Evolutionary conservation across 1,140 invertebrate species (phyloP), one percentile per base, ranked within the genome.

Genomic region (Telenomus remus): DNA sequence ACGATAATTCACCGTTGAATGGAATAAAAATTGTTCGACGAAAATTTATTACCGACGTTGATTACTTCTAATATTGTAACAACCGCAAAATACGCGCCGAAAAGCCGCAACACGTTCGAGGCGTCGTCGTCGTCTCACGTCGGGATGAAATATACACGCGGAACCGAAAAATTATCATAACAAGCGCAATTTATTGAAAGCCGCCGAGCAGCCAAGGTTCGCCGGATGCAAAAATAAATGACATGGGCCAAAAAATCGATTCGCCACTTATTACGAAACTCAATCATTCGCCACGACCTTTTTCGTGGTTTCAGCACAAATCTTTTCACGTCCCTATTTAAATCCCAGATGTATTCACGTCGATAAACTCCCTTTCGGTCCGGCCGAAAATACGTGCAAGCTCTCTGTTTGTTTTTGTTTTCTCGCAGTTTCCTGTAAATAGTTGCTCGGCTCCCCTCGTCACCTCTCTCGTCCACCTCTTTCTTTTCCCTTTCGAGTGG

Each of bases 351-450:
- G 50, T 64, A 71, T 64, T 71, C 68, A 53, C 59, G 51, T 57
- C 54, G 60, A 72, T 72, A 72, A 59, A 64, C 19, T 27, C 19
- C 69, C 54, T 54, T 65, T 72, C 54, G 59, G 19, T 64, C 19
- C 60, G 9, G 54, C 60, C 60, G 43, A 72, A 72, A 72, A 72
- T 72, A 72, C 54, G 60, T 34, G 12, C 34, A 6, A 27, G 35
- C 48, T 34, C 48, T 34, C 48, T 59, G 43, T 64, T 65, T 72
- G 69, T 72, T 72, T 72, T 72, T 65, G 60, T 72, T 72, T 72
- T 59, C 42, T 53, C 53, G 47, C 60, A 46, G 69, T 72, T 72
- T 72, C 69, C 69, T 59, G 69, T 49, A 72, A 64, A 64, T 72
- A 72, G 69, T 72, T 64, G 33, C 60, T 33, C 51, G 15, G 15